A percentile compares a stretch with the other conserved stretches of the same genome.
Conservation (phyloP, 2,797 vertebrate genomes). For the Helicolenus hilgendorfi region DNA sequence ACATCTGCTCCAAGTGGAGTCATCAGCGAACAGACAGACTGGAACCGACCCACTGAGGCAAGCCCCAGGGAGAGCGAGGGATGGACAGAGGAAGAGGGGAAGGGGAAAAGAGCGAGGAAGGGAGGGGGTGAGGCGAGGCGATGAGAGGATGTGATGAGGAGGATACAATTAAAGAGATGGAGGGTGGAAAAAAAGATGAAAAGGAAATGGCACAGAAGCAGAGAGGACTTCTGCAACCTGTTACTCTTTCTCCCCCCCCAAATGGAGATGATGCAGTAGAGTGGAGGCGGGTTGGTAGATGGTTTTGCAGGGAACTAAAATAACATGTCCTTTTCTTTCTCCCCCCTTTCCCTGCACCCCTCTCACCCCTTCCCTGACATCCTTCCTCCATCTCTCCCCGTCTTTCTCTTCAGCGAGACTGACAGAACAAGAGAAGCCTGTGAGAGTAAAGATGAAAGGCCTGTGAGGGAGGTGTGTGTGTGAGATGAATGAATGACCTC, state of each 20-base stretch:
- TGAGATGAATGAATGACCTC: constrained; percentile 84
- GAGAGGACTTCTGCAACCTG: constrained; percentile 45
- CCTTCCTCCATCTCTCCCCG: constrained; percentile 68
- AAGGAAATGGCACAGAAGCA: constrained; percentile 12
- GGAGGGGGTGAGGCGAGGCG: not conserved
- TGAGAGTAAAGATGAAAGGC: constrained; percentile 89
- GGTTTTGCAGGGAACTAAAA: constrained; percentile 30
- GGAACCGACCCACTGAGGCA: constrained; percentile 85
- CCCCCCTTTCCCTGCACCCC: not conserved
- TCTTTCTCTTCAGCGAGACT: constrained; percentile 71
- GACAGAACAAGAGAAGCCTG: constrained; percentile 89
- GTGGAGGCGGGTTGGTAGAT: not conserved
- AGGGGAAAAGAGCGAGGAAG: constrained; percentile 46
- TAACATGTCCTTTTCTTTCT: constrained; percentile 52
- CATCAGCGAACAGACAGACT: constrained; percentile 89
- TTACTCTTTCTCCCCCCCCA: constrained; percentile 32
- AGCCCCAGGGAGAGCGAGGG: constrained; percentile 74
- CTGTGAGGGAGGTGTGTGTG: constrained; percentile 67
- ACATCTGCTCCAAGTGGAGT: constrained; percentile 89
- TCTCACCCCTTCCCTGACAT: constrained; percentile 65
- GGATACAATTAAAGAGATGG: constrained; percentile 73
- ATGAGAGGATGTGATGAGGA: constrained; percentile 32
- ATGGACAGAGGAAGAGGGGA: constrained; percentile 61
- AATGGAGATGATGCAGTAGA: constrained; percentile 7
- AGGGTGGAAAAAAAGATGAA: constrained; percentile 37